Percentiles rank a stretch among this genome's conserved stretches.
Evolutionary conservation across 2,113 vertebrate genomes (phyloP).

Genomic region (Sander lucioperca): DNA sequence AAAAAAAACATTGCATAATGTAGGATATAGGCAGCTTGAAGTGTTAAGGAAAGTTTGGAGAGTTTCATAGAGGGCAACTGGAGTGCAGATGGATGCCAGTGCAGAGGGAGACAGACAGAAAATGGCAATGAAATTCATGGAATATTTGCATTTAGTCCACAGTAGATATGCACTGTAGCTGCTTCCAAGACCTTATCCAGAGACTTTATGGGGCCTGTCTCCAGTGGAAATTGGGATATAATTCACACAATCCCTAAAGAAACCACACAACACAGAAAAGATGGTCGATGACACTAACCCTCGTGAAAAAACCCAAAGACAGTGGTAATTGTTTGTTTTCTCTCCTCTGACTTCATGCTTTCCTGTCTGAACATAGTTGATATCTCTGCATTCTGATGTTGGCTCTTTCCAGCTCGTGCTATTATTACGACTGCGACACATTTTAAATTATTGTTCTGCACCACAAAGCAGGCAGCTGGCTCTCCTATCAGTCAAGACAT

Average conservation of each 20-base stretch:
- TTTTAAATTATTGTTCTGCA: conserved; percentile 56
- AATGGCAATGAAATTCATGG: conserved; percentile 23
- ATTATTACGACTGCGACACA: conserved; percentile 55
- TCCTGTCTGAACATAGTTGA: conserved; percentile 4
- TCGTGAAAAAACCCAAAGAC: conserved; percentile 14
- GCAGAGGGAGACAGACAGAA: conserved; percentile 24
- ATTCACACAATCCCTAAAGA: conserved; percentile 39
- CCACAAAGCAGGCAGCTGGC: conserved; percentile 58
- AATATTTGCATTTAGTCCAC: conserved; percentile 29
- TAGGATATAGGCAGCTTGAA: conserved; percentile 16
- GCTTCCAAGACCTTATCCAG: conserved; percentile 39
- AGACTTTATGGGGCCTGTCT: conserved; percentile 18
- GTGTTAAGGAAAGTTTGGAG: conserved; percentile 35
- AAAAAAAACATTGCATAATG: conserved; percentile 34
- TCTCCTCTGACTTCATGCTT: conserved; percentile 5
- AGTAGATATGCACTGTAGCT: conserved; percentile 6
- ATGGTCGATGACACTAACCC: conserved; percentile 16
- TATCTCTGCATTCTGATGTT: conserved; percentile 19
- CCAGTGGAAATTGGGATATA: conserved; percentile 40
- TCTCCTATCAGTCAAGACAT: conserved; percentile 62
- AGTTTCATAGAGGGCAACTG: conserved; percentile 15
- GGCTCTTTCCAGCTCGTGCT: conserved; percentile 26
- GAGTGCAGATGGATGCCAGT: conserved; percentile 26
- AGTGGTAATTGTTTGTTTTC: conserved; percentile 23
- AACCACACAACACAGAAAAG: neutral